These are phyloP conservation scores for Nixonia krombeini DNA, from an alignment of 1,140 invertebrate species.

Conservation along the genomic window DNA sequence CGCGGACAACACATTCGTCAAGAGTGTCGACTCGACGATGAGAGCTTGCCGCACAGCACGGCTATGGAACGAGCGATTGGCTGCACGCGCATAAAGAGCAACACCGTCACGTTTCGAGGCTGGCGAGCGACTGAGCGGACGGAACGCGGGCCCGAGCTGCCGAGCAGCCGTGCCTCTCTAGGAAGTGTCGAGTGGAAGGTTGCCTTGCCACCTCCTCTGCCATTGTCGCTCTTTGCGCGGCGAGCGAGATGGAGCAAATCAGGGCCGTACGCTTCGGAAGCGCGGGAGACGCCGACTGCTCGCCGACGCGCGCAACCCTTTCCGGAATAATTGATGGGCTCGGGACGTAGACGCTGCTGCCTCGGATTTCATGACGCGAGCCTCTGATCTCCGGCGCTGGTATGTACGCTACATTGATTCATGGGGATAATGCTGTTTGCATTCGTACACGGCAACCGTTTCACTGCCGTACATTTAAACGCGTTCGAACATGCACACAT, in stretches of 20 bases:
- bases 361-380: no score
- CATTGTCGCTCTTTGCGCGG: constrained; percentile 6
- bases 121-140: constrained; percentile 60
- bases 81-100: constrained; percentile 8
- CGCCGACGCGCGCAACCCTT: no score
- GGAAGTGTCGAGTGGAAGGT: constrained; percentile 55
- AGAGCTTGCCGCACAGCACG: constrained; percentile 12
- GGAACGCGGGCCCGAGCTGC: constrained; percentile 24
- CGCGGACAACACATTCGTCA: not conserved
- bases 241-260: not conserved
- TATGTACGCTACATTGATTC: no score
- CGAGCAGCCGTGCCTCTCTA: constrained; percentile 27
- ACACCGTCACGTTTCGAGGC: constrained; percentile 44
- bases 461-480: no score
- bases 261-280: constrained; percentile 1
- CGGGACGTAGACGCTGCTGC: no score
- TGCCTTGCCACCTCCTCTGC: constrained; percentile 35
- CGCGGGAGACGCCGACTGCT: no score
- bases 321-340: no score
- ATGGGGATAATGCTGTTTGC: no score
- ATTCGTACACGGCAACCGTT: no score
- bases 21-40: not conserved
- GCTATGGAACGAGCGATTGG: constrained; percentile 13
- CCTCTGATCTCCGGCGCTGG: no score
- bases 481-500: no score